phyloP scores from a whole-genome alignment of 2,797 vertebrate genomes.

The Enteromius viviparus region DNA sequence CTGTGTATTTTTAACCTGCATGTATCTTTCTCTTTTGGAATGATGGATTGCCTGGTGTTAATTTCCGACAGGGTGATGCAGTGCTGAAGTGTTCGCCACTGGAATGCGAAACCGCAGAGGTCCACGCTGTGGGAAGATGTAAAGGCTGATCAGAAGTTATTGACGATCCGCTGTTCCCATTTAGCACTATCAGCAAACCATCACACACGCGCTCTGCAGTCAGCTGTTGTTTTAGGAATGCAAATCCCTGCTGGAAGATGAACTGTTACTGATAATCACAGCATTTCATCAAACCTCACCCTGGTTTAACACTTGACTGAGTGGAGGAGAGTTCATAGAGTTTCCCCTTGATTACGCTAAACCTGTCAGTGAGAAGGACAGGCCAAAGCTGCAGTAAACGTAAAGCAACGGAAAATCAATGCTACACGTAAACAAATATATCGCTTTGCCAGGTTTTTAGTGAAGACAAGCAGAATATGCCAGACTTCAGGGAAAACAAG shows the following conservation, averaged over 20 bases:
- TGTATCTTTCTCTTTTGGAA: neutral
- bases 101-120: neutral
- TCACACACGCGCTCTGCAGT: neutral
- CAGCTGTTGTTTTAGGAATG: constrained; percentile 34
- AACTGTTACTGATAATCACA: constrained; percentile 28
- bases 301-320: constrained; percentile 22
- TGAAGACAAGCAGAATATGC: neutral
- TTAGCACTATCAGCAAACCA: constrained; percentile 31
- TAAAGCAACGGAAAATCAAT: constrained; percentile 30
- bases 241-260: constrained; percentile 7
- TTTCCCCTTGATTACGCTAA: constrained; percentile 7
- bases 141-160: constrained; percentile 14
- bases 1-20: constrained; percentile 15
- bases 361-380: constrained; percentile 4
- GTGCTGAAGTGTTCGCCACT: constrained; percentile 3
- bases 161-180: constrained; percentile 21
- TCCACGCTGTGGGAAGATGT: constrained; percentile 16
- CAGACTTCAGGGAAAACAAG: constrained; percentile 15
- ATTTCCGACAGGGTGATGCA: constrained; percentile 10
- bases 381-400: constrained; percentile 11
- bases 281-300: constrained; percentile 22
- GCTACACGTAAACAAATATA: constrained; percentile 8
- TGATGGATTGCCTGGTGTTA: constrained; percentile 40
- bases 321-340: neutral
- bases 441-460: constrained; percentile 17